Evolutionary conservation across 2,888 invertebrate genomes (phyloP).

Genomic region (Tenthredo livida): DNA sequence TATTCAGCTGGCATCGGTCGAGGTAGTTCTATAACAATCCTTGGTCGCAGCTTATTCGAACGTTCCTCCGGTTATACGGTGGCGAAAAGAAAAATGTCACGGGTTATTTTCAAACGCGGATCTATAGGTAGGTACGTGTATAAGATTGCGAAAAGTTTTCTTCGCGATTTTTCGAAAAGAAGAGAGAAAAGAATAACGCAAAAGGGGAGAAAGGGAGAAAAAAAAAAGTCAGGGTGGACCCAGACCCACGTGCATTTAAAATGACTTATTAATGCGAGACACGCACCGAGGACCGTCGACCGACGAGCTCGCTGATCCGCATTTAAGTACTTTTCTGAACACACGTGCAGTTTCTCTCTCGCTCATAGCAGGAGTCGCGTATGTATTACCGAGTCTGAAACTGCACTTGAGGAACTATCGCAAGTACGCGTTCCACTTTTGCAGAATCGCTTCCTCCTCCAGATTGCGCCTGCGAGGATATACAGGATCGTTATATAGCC

Average conservation of each 20-base stretch:
- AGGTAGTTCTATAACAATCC: conserved; percentile 25
- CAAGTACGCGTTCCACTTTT: conserved; percentile 17
- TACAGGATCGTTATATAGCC: not conserved
- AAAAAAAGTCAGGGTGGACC: not conserved
- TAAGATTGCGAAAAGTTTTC: too few species aligned
- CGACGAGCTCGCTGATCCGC: conserved; percentile 14
- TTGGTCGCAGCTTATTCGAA: not conserved
- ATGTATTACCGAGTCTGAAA: conserved; percentile 22
- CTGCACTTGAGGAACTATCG: not conserved
- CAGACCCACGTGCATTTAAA: conserved; percentile 16
- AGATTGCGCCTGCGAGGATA: not conserved
- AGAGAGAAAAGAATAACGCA: not conserved
- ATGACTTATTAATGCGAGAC: conserved; percentile 33
- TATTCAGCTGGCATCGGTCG: conserved; percentile 41
- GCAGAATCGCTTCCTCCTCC: conserved; percentile 5
- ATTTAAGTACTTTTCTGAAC: conserved; percentile 1
- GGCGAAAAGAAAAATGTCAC: not conserved
- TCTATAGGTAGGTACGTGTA: too few species aligned
- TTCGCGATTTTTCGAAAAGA: not conserved
- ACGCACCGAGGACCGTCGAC: not conserved
- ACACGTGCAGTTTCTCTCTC: conserved; percentile 2
- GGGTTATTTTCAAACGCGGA: too few species aligned
- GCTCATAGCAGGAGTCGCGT: not conserved
- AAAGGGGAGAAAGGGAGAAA: not conserved
- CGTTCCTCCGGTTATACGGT: not conserved